Conservation (phyloP, 1,140 invertebrate species). For the Asbolus verrucosus region DNA sequence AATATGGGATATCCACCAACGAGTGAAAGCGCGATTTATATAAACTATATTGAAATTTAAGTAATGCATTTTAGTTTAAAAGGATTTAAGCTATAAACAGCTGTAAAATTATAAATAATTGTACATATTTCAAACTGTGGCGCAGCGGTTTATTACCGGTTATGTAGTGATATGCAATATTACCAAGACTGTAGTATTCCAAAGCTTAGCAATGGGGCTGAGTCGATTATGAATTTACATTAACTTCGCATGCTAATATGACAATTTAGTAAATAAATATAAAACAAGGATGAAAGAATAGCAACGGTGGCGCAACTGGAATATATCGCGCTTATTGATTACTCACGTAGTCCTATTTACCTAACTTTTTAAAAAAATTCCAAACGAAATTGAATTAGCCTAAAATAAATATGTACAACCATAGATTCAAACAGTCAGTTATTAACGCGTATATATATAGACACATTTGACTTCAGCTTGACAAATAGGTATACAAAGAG, state of each 20-base stretch:
- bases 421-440: conserved; percentile 19
- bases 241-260: conserved; percentile 15
- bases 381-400: background rate
- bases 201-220: conserved; percentile 5
- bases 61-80: conserved; percentile 21
- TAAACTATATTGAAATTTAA: conserved; percentile 4
- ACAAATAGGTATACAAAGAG: background rate
- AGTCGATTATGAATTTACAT: conserved; percentile 28
- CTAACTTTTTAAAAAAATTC: background rate
- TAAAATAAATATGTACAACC: conserved; percentile 21
- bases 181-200: conserved; percentile 7
- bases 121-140: conserved; percentile 1
- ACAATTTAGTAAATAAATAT: conserved; percentile 13
- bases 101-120: background rate
- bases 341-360: background rate
- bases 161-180: conserved; percentile 31
- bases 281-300: background rate
- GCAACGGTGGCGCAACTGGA: background rate
- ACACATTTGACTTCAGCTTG: background rate
- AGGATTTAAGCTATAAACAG: too few species aligned
- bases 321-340: background rate
- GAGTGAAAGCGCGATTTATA: background rate
- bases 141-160: conserved; percentile 28
- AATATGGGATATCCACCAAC: too few species aligned
- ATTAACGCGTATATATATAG: conserved; percentile 9